Percentiles rank a stretch among this genome's conserved stretches.
These are phyloP conservation scores for Pinctada fucata DNA, from an alignment of 2,888 invertebrate species.

Conservation along the genomic window DNA sequence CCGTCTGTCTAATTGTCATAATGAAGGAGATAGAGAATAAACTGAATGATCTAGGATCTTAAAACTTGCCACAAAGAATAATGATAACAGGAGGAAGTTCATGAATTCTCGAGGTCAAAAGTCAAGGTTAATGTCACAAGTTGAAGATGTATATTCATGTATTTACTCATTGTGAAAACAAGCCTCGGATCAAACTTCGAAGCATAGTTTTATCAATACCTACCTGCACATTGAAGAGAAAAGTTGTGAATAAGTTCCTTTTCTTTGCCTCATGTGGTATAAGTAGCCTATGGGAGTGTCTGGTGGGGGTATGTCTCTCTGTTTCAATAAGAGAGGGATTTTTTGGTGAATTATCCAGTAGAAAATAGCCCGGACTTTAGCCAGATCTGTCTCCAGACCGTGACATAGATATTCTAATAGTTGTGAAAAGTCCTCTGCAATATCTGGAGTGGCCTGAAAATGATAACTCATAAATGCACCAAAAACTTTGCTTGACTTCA, in stretches of 20 bases:
- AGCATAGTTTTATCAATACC: neutral
- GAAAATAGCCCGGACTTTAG: conserved; percentile 51
- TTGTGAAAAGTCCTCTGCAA: conserved; percentile 46
- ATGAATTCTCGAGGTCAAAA: too few species aligned
- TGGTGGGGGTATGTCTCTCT: conserved; percentile 36
- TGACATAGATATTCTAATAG: conserved; percentile 48
- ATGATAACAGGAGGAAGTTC: too few species aligned
- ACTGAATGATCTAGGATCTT: neutral
- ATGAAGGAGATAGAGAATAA: neutral
- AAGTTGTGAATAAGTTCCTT: conserved; percentile 48
- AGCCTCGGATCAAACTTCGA: too few species aligned
- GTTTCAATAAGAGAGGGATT: conserved; percentile 39
- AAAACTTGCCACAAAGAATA: too few species aligned
- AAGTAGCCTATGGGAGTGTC: conserved; percentile 53
- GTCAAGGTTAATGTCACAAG: too few species aligned
- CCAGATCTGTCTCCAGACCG: conserved; percentile 41
- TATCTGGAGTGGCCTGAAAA: conserved; percentile 39
- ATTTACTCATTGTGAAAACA: too few species aligned
- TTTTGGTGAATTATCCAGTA: conserved; percentile 52
- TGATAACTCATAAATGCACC: neutral
- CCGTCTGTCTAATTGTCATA: too few species aligned
- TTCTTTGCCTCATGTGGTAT: conserved; percentile 45
- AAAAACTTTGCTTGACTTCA: too few species aligned
- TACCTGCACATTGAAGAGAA: conserved; percentile 56
- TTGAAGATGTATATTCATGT: too few species aligned